A percentile compares a stretch with the other conserved stretches of the same genome.
Conservation (phyloP, 2,113 vertebrate species). For the Carettochelys insculpta region DNA sequence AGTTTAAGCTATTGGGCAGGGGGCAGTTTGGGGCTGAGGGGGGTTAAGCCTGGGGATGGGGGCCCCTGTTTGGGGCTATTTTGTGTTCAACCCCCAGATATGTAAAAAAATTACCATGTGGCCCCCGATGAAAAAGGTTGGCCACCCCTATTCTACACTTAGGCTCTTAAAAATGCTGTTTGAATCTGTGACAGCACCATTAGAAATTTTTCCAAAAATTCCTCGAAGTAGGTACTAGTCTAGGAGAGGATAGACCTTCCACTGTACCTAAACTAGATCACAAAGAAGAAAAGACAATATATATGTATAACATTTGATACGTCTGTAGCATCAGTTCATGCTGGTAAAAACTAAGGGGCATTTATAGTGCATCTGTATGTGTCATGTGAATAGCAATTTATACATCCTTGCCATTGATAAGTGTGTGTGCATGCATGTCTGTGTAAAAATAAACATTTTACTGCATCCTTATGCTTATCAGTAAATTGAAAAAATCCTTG, state of each 20-base stretch:
- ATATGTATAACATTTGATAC: not conserved
- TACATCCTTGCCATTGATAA: not conserved
- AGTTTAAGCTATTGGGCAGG: no score
- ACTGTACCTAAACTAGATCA: not conserved
- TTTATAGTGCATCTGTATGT: no score
- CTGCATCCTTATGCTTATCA: not conserved
- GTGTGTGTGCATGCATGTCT: not conserved
- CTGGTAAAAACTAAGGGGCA: no score
- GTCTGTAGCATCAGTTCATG: not conserved
- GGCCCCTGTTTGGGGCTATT: no score
- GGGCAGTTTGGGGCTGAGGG: no score
- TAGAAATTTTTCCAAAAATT: not conserved
- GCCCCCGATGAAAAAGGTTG: no score
- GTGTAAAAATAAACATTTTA: not conserved
- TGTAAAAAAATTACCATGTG: no score
- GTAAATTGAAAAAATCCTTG: not conserved
- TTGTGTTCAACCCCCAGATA: no score
- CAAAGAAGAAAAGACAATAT: not conserved
- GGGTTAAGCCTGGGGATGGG: no score
- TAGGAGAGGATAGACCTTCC: not conserved
- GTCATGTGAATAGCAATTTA: not conserved
- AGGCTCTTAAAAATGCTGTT: not conserved
- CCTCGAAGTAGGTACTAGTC: not conserved
- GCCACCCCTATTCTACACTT: no score
- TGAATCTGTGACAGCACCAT: not conserved